Evolutionary conservation across 2,888 invertebrate species (phyloP).

Genomic region (Drosophila ustulata): DNA sequence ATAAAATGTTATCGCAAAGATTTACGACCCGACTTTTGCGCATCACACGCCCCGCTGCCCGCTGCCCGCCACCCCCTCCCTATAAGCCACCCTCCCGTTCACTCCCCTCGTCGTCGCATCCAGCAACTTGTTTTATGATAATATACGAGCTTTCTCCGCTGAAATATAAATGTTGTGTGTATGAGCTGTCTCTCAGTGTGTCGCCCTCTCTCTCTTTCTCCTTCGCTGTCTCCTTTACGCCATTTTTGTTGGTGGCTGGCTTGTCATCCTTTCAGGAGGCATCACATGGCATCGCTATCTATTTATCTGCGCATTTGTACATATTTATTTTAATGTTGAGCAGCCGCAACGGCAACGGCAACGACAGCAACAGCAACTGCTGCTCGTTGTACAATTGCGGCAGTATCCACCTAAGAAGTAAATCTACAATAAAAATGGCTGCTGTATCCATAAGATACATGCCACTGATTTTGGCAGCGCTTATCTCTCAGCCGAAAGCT

Average conservation of each 20-base stretch:
- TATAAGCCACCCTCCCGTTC: neutral
- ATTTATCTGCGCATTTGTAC: conserved; percentile 77
- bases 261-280: conserved; percentile 58
- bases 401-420: conserved; percentile 60
- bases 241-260: conserved; percentile 68
- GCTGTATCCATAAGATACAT: conserved; percentile 77
- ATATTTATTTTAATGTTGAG: conserved; percentile 82
- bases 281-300: conserved; percentile 67
- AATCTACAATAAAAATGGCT: conserved; percentile 78
- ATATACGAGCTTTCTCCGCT: conserved; percentile 85
- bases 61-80: conserved; percentile 35
- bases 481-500: conserved; percentile 72
- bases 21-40: conserved; percentile 86
- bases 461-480: conserved; percentile 77
- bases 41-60: conserved; percentile 80
- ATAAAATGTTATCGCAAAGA: conserved; percentile 86
- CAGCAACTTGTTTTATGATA: conserved; percentile 84
- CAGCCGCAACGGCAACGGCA: conserved; percentile 34
- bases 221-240: conserved; percentile 64
- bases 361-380: conserved; percentile 30
- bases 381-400: conserved; percentile 72
- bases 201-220: conserved; percentile 9
- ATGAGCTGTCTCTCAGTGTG: conserved; percentile 62
- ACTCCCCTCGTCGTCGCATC: conserved; percentile 48
- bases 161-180: conserved; percentile 83